Base-by-base conservation (phyloP, 2,888 invertebrate genomes). In the Ferrisia virgata region DNA sequence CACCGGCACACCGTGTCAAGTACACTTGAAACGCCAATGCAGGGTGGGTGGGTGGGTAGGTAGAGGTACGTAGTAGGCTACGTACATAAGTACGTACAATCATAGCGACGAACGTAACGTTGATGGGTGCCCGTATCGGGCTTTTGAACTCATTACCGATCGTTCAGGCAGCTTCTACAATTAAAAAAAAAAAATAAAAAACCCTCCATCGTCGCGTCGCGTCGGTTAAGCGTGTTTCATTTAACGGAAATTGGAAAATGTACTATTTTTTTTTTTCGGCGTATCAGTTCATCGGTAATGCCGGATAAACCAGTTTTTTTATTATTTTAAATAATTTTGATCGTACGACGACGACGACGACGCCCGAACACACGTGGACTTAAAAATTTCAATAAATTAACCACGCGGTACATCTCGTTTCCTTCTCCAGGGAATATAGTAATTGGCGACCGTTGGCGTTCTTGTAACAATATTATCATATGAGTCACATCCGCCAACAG, bases 401-500 rank as follows among this genome's bases (percentile, higher is more conserved):
- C 33, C 9, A 33, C 72, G 72, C 72, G 72, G 72, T 72, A 72
- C 72, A 72, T 72, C 33, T 72, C 72, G 72, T 72, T 79, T 79
- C 79, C 47, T 47, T 47, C 47, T 47, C 43, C 47, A 47, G 31
- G 47, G 47, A 79, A 79, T 47, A 9, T 79, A 47, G 36, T 79
- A 79, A 79, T 79, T 79, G 79, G 47, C 79, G 31, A 79, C 47
- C 47, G 79, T 47, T 79, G 47, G 79, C 79, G 47, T 31, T 79
- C 47, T 47, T 47, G 31, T 47, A 79, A 47, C 79, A 79, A 79
- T 79, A 47, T 79, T 79, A 79, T 79, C 79, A 79, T 47, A 79
- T 79, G 79, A 79, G 79, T 79, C 79, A 79, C 47, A 79, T 79
- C 79, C 79, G 79, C 47, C 72, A 64, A 64, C 72, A 15, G 72